Evolutionary conservation across 1,140 invertebrate species (phyloP).

Genomic region (Solenopsis invicta): DNA sequence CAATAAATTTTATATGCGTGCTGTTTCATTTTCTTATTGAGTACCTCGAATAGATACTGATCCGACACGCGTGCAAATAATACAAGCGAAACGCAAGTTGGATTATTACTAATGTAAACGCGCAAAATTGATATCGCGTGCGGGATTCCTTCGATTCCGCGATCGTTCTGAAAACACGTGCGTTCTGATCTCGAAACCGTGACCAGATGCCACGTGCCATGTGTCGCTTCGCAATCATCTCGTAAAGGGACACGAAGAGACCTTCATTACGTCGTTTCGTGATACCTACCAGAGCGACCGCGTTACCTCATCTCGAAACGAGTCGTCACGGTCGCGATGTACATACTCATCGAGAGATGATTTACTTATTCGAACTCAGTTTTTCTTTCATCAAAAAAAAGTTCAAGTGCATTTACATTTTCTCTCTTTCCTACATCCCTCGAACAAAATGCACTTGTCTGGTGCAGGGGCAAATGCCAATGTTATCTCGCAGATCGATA

Average conservation of each 20-base stretch:
- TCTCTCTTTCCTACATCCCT: slow-evolving; percentile 14
- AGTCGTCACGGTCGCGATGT: slow-evolving; percentile 6
- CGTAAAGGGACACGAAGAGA: slow-evolving; percentile 6
- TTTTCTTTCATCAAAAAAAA: background rate
- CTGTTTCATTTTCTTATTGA: background rate
- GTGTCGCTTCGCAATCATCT: slow-evolving; percentile 40
- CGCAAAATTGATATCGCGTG: slow-evolving; percentile 36
- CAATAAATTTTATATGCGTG: slow-evolving; percentile 15
- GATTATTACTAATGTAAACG: slow-evolving; percentile 2
- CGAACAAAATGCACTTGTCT: slow-evolving; percentile 31
- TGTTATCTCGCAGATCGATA: background rate
- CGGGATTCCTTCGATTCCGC: slow-evolving; percentile 11
- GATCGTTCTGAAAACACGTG: slow-evolving; percentile 19
- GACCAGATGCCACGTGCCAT: slow-evolving; percentile 26
- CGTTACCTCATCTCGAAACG: slow-evolving; percentile 67
- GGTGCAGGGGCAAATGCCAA: slow-evolving; percentile 15
- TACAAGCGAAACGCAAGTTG: background rate
- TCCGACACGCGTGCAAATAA: background rate
- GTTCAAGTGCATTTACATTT: background rate
- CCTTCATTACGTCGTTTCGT: slow-evolving; percentile 22
- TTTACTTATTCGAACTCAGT: background rate
- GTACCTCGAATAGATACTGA: background rate
- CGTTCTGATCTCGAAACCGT: background rate
- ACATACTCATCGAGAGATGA: slow-evolving; percentile 26
- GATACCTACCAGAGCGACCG: slow-evolving; percentile 40